phyloP scores from a whole-genome alignment of 2,113 vertebrate genomes.

The Phalacrocorax pelagicus region DNA sequence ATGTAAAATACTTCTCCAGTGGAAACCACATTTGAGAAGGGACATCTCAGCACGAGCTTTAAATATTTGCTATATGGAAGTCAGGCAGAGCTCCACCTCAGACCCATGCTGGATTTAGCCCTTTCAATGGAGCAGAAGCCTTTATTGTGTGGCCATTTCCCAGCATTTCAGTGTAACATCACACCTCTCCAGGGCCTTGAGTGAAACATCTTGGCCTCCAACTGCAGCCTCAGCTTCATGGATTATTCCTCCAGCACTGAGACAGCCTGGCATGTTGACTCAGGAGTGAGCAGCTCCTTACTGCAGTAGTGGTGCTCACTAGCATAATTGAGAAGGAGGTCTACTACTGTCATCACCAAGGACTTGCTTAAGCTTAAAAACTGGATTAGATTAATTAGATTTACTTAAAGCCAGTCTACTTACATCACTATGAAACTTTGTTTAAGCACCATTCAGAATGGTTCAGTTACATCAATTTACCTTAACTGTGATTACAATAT shows the following conservation, averaged over 20 bases:
- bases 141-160: constrained; percentile 7
- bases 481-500: background rate
- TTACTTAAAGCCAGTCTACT: background rate
- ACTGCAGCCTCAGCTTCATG: background rate
- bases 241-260: background rate
- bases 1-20: constrained; percentile 18
- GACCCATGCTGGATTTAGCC: background rate
- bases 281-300: background rate
- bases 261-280: background rate
- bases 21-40: constrained; percentile 9
- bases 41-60: background rate
- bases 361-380: background rate
- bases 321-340: background rate
- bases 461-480: background rate
- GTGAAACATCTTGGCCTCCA: constrained; percentile 29
- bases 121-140: background rate
- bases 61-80: background rate
- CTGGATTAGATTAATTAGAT: background rate
- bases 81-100: constrained; percentile 3
- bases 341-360: background rate
- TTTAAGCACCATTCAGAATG: background rate
- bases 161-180: constrained; percentile 36
- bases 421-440: background rate
- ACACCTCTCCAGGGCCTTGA: background rate
- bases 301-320: background rate